Evolutionary conservation across 2,113 vertebrate genomes (phyloP).

Genomic region (human): GRCh38 chr2:117246501-117247000

Average conservation of each 20-base stretch:
- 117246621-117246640: neutral
- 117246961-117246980: constrained; percentile 39
- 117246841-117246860: constrained; percentile 15
- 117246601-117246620: neutral
- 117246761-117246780: constrained; percentile 27
- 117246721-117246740: constrained; percentile 17
- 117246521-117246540: neutral
- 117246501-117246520: neutral
- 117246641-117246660: neutral
- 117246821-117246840: constrained; percentile 27
- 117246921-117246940: neutral
- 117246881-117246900: constrained; percentile 51
- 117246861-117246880: constrained; percentile 55
- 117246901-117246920: neutral
- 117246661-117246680: neutral
- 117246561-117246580: neutral
- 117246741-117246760: neutral
- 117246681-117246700: neutral
- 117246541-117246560: neutral
- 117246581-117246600: neutral
- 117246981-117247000: constrained; percentile 11
- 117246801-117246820: constrained; percentile 8
- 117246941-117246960: neutral
- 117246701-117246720: neutral
- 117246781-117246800: neutral